Evolutionary conservation across 2,888 invertebrate genomes (phyloP).

Genomic region (Orchestes rusci): DNA sequence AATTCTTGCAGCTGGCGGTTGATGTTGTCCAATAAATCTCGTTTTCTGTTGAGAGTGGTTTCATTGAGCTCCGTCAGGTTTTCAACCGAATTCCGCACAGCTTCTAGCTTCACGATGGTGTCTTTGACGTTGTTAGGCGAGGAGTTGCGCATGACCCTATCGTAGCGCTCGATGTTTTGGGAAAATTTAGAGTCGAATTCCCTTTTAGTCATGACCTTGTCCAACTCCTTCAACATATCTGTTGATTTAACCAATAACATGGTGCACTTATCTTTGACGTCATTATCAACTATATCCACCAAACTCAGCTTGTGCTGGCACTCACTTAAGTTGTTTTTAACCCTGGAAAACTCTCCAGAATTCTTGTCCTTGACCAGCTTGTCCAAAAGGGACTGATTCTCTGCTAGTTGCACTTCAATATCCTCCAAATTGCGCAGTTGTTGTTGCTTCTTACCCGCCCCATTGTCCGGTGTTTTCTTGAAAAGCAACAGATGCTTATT

Average conservation of each 20-base stretch:
- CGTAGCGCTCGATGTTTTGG: constrained; percentile 23
- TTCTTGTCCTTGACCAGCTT: constrained; percentile 15
- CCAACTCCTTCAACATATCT: constrained; percentile 20
- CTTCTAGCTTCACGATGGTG: constrained; percentile 21
- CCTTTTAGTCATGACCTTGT: constrained; percentile 17
- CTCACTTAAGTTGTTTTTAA: constrained; percentile 22
- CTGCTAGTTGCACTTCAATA: constrained; percentile 25
- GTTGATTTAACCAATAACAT: constrained; percentile 23
- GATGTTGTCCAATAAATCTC: constrained; percentile 14
- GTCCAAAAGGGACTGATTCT: constrained; percentile 23
- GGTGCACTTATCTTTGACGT: constrained; percentile 20
- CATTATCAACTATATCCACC: constrained; percentile 25
- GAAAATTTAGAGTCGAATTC: constrained; percentile 24
- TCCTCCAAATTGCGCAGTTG: constrained; percentile 26
- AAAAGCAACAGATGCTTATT: constrained; percentile 25
- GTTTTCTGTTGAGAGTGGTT: constrained; percentile 14
- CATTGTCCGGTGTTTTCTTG: constrained; percentile 20
- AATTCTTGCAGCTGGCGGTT: constrained; percentile 4
- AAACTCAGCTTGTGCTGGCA: constrained; percentile 21
- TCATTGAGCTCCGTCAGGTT: constrained; percentile 21
- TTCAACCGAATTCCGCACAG: constrained; percentile 21
- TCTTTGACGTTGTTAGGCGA: constrained; percentile 22
- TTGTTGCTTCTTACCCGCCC: constrained; percentile 23
- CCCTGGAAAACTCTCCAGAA: constrained; percentile 9
- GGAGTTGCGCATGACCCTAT: constrained; percentile 25